Evolutionary conservation across 2,797 vertebrate species (phyloP).

Genomic region (Macrochelys suwanniensis): DNA sequence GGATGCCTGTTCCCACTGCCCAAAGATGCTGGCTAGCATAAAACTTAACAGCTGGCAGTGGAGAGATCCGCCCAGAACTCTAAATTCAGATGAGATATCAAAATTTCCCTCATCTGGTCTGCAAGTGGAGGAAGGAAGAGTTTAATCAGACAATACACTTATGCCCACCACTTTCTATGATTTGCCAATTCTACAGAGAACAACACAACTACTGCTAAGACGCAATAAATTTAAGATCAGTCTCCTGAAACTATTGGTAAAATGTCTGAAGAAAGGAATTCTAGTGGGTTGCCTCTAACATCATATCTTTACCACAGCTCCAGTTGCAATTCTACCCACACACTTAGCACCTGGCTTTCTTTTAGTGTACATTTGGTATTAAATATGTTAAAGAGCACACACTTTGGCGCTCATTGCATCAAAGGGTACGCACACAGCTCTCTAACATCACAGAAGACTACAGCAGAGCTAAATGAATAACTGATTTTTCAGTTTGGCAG

Average conservation of each 20-base stretch:
- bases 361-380: not conserved
- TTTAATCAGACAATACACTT: conserved; percentile 61
- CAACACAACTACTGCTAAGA: conserved; percentile 50
- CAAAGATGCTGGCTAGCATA: conserved; percentile 30
- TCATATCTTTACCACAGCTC: conserved; percentile 68
- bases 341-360: conserved; percentile 6
- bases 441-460: not conserved
- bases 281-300: conserved; percentile 68
- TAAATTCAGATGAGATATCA: conserved; percentile 23
- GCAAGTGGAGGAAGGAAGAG: conserved; percentile 48
- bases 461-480: not conserved
- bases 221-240: conserved; percentile 71
- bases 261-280: conserved; percentile 69
- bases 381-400: conserved; percentile 29
- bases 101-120: conserved; percentile 47
- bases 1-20: not conserved
- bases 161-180: conserved; percentile 68
- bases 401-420: not conserved
- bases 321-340: conserved; percentile 60
- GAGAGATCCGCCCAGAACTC: conserved; percentile 52
- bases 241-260: conserved; percentile 70
- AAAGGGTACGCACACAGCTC: not conserved
- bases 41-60: conserved; percentile 54
- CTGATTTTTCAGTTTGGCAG: not conserved
- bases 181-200: conserved; percentile 64